phyloP scores from a whole-genome alignment of 1,140 invertebrate genomes.

The Penaeus indicus region DNA sequence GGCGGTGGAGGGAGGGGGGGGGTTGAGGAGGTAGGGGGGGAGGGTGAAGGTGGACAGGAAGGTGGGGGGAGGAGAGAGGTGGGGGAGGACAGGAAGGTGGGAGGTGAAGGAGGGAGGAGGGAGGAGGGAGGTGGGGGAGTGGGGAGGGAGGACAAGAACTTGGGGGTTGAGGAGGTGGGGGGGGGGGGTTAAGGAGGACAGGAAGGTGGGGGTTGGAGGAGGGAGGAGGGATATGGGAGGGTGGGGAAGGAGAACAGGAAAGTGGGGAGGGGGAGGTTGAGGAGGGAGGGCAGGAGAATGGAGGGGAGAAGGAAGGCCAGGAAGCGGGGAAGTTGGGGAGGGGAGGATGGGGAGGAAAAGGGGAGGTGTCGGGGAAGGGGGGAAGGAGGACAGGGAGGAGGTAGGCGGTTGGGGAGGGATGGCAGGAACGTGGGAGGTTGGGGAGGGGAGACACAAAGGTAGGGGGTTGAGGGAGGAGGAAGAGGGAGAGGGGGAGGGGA shows the following conservation, averaged over 20 bases:
- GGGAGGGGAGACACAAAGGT: conserved; percentile 8
- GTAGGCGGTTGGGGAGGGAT: background rate
- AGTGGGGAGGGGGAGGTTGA: background rate
- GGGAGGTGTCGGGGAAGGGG: background rate
- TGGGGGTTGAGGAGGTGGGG: no score
- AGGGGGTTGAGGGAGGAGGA: no score
- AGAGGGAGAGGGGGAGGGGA: no score
- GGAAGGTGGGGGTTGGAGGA: background rate
- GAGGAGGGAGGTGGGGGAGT: no score
- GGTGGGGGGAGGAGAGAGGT: background rate
- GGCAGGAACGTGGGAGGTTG: background rate
- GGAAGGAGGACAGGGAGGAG: no score
- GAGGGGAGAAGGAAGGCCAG: background rate
- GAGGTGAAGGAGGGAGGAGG: background rate
- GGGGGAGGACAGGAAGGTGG: background rate
- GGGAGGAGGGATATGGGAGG: background rate
- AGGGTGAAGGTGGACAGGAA: background rate
- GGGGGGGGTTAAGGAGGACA: no score
- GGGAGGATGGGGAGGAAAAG: background rate
- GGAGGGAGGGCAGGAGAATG: background rate
- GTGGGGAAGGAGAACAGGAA: background rate
- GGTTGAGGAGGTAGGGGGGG: background rate
- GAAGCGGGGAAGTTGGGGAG: background rate
- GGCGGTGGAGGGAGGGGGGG: conserved; percentile 1
- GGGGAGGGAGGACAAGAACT: no score